phyloP scores from a whole-genome alignment of 2,113 vertebrate species.

The Sarotherodon lohbergeri region DNA sequence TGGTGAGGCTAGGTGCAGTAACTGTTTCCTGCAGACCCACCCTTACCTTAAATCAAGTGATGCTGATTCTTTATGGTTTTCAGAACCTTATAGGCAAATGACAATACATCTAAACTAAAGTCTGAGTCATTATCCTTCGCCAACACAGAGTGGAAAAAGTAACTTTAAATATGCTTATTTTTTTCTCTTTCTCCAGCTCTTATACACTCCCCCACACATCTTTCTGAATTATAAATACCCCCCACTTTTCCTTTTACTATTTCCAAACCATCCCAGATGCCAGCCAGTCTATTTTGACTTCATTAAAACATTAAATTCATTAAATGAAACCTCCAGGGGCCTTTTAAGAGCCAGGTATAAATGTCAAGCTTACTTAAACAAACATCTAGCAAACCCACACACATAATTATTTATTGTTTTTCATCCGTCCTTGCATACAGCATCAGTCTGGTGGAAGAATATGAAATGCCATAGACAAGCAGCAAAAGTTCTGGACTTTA shows the following conservation, averaged over 20 bases:
- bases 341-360: not conserved
- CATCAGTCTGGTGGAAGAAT: not conserved
- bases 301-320: not conserved
- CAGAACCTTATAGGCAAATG: not conserved
- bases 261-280: not conserved
- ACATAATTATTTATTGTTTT: not conserved
- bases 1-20: not conserved
- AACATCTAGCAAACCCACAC: not conserved
- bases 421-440: not conserved
- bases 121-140: not conserved
- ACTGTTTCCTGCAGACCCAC: not conserved
- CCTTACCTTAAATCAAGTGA: not conserved
- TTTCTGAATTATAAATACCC: not conserved
- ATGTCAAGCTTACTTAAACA: not conserved
- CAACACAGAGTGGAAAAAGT: not conserved
- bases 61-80: not conserved
- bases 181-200: not conserved
- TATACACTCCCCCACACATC: not conserved
- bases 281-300: not conserved
- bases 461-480: not conserved
- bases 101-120: not conserved
- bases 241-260: not conserved
- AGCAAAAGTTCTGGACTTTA: not conserved
- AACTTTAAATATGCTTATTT: not conserved
- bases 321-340: not conserved